Evolutionary conservation across 2,888 invertebrate genomes (phyloP), one percentile per base, ranked within the genome.

Genomic region (Meganola albula): DNA sequence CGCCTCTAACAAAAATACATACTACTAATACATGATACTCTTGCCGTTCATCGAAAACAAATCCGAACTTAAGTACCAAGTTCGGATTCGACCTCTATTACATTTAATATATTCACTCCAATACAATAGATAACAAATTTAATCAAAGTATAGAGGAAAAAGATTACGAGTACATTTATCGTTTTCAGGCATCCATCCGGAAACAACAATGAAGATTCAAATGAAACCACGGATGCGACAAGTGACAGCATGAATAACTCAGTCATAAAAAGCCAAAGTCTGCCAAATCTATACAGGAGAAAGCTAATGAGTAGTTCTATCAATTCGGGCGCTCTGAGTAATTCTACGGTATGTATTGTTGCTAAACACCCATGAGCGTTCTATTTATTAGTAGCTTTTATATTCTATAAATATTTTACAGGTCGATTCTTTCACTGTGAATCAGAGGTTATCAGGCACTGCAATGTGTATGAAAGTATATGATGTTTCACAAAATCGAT

Each of bases 201-300:
- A 48, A 91, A 91, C 54, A 92, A 92, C 63, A 92, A 92, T 64
- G 89, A 75, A 87, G 90, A 70, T 79, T 87, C 76, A 59, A 85
- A 70, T 74, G 88, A 66, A 74, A 64, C 62, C 67, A 80, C 66
- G 76, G 87, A 88, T 65, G 84, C 86, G 48, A 84, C 87, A 59
- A 87, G 76, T 53, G 87, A 89, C 51, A 52, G 34, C 40, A 88
- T 90, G 67, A 88, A 66, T 68, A 89, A 79, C 79, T 89, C 78
- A 53, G 89, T 87, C 48, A 88, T 80, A 38, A 93, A 92, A 80
- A 93, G 93, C 75, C 92, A 90, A 75, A 94, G 94, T 76, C 88
- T 94, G 82, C 94, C 94, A 44, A 93, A 94, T 77, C 80, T 93
- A 39, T 85, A 83, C 78, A 88, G 73, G 75, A 84, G 74, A 64